A percentile compares a stretch with the other conserved stretches of the same genome.
Conservation (phyloP, 2,797 vertebrate genomes). For the Lagorchestes hirsutus region DNA sequence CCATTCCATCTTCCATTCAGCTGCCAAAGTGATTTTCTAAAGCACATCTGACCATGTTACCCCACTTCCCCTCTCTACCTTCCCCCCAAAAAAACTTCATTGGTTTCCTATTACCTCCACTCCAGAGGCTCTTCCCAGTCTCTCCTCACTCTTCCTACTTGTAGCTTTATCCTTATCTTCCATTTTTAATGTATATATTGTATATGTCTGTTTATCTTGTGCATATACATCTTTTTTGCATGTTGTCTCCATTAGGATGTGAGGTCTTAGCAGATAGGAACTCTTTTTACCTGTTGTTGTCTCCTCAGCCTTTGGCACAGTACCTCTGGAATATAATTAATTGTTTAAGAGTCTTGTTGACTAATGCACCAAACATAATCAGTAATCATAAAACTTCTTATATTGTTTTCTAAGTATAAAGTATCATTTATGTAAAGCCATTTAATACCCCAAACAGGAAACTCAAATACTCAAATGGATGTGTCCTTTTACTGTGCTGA, state of each 20-base stretch:
- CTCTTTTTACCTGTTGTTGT: not conserved
- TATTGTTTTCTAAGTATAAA: not conserved
- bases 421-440: not conserved
- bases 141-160: not conserved
- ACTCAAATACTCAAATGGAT: not conserved
- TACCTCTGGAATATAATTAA: not conserved
- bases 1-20: not conserved
- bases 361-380: not conserved
- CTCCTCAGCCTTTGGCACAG: not conserved
- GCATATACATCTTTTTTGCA: not conserved
- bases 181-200: not conserved
- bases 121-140: not conserved
- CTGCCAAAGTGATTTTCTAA: not conserved
- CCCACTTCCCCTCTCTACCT: not conserved
- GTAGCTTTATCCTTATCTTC: not conserved
- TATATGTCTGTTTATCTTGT: not conserved
- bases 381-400: not conserved
- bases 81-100: not conserved
- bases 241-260: not conserved
- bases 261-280: not conserved
- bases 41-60: not conserved
- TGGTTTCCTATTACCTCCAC: not conserved
- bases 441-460: not conserved
- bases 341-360: not conserved
- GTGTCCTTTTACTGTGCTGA: not conserved